Conservation (phyloP, 2,888 invertebrate genomes). For the Leptarthrus brevirostris region DNA sequence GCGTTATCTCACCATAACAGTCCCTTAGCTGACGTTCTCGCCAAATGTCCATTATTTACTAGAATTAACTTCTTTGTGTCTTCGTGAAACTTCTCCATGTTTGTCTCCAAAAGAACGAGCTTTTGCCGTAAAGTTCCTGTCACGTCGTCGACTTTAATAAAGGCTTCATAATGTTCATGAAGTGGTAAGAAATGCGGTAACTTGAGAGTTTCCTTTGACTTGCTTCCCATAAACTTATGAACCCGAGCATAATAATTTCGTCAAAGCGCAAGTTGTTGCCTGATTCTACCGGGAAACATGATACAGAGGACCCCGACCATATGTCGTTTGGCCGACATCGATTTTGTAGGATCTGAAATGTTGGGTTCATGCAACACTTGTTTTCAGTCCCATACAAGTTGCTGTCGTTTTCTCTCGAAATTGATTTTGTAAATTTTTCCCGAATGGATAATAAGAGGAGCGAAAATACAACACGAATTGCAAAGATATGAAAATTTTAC, state of each 20-base stretch:
- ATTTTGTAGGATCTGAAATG: not conserved
- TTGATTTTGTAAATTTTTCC: too few species aligned
- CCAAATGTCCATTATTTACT: conserved; percentile 13
- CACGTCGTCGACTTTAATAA: conserved; percentile 18
- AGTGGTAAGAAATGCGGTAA: not conserved
- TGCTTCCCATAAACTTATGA: not conserved
- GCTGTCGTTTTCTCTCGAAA: too few species aligned
- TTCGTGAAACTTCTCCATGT: not conserved
- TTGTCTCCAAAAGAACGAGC: not conserved
- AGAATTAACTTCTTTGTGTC: conserved; percentile 23
- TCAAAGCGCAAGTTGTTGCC: not conserved
- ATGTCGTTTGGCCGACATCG: not conserved
- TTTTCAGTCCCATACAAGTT: not conserved
- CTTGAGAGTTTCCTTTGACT: conserved; percentile 5
- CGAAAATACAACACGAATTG: not conserved
- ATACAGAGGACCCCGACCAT: not conserved
- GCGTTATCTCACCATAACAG: conserved; percentile 13
- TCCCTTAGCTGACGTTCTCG: not conserved
- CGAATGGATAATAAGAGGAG: not conserved
- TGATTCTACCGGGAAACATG: not conserved
- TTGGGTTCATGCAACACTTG: conserved; percentile 2
- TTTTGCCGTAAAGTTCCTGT: conserved; percentile 22
- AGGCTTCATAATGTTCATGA: conserved; percentile 8
- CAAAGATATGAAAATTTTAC: not conserved
- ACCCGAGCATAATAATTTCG: not conserved